phyloP scores from a whole-genome alignment of 2,797 vertebrate genomes.

The Trematomus bernacchii region DNA sequence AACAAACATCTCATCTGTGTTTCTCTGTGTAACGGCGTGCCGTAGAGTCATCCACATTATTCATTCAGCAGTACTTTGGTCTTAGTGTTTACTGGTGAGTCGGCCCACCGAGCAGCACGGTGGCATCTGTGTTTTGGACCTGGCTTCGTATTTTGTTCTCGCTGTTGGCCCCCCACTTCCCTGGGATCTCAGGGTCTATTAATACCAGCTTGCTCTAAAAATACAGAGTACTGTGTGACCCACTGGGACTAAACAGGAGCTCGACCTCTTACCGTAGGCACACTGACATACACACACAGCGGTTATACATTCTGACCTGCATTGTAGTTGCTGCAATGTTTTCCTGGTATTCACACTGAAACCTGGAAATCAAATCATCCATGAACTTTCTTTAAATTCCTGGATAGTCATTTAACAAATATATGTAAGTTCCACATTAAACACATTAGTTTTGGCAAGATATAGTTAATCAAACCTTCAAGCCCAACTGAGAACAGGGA shows the following conservation, averaged over 20 bases:
- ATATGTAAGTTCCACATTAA: too few relatives aligned
- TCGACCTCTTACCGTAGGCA: conserved; percentile 46
- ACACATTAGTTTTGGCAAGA: neutral
- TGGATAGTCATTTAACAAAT: neutral
- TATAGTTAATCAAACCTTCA: conserved; percentile 18
- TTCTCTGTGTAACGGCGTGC: conserved; percentile 43
- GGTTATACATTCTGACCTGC: conserved; percentile 28
- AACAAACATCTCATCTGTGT: conserved; percentile 63
- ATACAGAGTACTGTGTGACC: conserved; percentile 75
- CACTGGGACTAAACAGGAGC: conserved; percentile 68
- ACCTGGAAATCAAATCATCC: conserved; percentile 11
- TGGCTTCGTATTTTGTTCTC: conserved; percentile 68
- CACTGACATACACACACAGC: conserved; percentile 19
- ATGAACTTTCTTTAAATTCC: neutral
- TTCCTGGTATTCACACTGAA: conserved; percentile 11
- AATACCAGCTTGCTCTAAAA: conserved; percentile 78
- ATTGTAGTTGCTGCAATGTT: neutral
- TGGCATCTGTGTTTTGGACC: conserved; percentile 67
- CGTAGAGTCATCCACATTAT: conserved; percentile 67
- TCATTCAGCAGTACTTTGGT: conserved; percentile 71
- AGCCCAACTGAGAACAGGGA: conserved; percentile 16
- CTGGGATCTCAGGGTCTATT: conserved; percentile 75
- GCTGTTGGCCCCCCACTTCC: conserved; percentile 67
- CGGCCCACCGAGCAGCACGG: conserved; percentile 65
- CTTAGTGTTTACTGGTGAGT: conserved; percentile 71